Evolutionary conservation across 53 echinoderm and acorn worm species (phyloP).

Genomic region (Pentamera pediparva): DNA sequence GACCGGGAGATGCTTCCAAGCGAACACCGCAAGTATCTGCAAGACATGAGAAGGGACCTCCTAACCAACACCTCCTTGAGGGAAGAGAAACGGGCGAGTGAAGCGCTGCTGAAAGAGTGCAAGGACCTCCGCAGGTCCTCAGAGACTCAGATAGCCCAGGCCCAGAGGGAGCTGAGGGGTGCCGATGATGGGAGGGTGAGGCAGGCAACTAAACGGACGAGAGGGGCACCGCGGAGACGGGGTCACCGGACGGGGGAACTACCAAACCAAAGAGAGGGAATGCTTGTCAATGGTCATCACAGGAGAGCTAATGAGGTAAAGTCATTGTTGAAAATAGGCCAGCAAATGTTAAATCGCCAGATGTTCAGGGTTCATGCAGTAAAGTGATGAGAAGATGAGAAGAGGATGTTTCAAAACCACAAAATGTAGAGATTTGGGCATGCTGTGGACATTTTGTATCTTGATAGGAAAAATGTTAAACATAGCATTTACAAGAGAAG

Average conservation of each 20-base stretch:
- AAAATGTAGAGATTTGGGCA: too few relatives aligned
- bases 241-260: too few relatives aligned
- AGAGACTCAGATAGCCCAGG: slow-evolving; percentile 73
- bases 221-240: background rate
- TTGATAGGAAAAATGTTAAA: too few relatives aligned
- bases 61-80: slow-evolving; percentile 51
- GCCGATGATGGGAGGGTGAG: slow-evolving; percentile 11
- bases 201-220: background rate
- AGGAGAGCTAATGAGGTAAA: too few relatives aligned
- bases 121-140: slow-evolving; percentile 66
- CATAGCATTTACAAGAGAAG: too few relatives aligned
- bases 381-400: too few relatives aligned
- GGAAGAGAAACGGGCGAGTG: slow-evolving; percentile 50
- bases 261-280: background rate
- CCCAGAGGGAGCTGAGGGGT: slow-evolving; percentile 59
- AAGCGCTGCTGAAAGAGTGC: slow-evolving; percentile 50
- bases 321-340: too few relatives aligned
- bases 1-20: slow-evolving; percentile 38
- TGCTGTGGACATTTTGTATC: too few relatives aligned
- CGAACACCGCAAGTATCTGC: slow-evolving; percentile 64
- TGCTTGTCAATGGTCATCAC: background rate
- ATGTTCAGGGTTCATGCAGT: too few relatives aligned
- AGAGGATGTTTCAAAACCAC: too few relatives aligned
- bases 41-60: slow-evolving; percentile 59
- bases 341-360: too few relatives aligned